A percentile compares a stretch with the other conserved stretches of the same genome.
Conservation (phyloP, 2,888 invertebrate genomes). For the Poecilus cupreus region DNA sequence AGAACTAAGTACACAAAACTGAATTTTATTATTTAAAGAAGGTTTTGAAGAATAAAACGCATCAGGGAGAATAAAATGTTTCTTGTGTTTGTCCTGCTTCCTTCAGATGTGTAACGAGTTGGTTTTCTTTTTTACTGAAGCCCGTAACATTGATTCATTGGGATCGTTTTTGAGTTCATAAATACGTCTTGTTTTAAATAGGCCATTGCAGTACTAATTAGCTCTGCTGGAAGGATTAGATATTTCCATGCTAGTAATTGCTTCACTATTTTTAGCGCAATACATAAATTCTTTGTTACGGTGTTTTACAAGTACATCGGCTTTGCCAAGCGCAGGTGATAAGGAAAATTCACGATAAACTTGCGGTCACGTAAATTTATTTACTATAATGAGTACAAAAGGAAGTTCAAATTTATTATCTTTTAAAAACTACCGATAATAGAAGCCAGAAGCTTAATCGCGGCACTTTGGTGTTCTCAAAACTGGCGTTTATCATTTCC, state of each 20-base stretch:
- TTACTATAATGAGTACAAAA: slow-evolving; percentile 16
- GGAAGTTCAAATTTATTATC: slow-evolving; percentile 35
- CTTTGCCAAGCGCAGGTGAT: slow-evolving; percentile 21
- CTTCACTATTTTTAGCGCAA: slow-evolving; percentile 11
- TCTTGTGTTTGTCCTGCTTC: slow-evolving; percentile 1
- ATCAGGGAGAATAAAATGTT: slow-evolving; percentile 3
- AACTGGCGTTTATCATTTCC: not conserved
- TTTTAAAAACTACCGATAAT: slow-evolving; percentile 8
- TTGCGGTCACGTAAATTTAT: slow-evolving; percentile 42
- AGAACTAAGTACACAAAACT: slow-evolving; percentile 23
- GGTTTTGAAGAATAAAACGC: not conserved
- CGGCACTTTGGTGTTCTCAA: not conserved
- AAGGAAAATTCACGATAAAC: slow-evolving; percentile 4
- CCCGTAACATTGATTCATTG: not conserved
- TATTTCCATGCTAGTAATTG: slow-evolving; percentile 28
- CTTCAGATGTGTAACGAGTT: not conserved
- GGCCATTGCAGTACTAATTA: not conserved
- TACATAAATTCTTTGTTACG: not conserved
- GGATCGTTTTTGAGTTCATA: not conserved
- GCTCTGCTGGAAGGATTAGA: slow-evolving; percentile 9
- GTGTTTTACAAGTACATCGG: not conserved
- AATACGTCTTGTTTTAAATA: not conserved
- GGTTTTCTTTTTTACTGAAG: slow-evolving; percentile 3
- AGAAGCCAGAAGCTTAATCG: not conserved
- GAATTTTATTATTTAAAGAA: slow-evolving; percentile 39